These are phyloP conservation scores for Coracias cyanogaster DNA, from an alignment of 2,797 vertebrate species.

Conservation along the genomic window DNA sequence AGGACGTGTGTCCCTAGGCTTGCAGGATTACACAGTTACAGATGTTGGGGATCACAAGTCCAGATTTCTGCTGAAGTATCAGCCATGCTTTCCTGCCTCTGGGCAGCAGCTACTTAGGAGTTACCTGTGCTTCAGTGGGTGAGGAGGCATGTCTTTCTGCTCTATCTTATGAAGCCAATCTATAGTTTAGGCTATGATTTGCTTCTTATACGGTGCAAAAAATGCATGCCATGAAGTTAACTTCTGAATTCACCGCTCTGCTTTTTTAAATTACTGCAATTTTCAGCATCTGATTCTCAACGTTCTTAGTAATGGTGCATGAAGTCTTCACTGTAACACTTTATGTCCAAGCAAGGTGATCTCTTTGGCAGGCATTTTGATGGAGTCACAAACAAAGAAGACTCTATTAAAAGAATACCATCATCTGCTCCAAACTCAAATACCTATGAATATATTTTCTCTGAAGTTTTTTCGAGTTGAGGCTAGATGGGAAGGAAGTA, in stretches of 20 bases:
- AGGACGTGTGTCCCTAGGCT: neutral
- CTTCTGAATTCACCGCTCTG: neutral
- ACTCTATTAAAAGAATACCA: neutral
- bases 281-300: neutral
- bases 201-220: neutral
- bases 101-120: neutral
- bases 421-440: slow-evolving; percentile 51
- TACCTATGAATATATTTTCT: slow-evolving; percentile 37
- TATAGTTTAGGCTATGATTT: neutral
- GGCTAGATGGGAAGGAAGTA: neutral
- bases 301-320: neutral
- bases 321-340: neutral
- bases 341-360: neutral
- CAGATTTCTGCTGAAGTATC: neutral
- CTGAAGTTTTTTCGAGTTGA: neutral
- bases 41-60: neutral
- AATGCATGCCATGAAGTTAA: neutral
- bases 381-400: neutral
- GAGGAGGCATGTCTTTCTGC: neutral
- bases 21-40: neutral
- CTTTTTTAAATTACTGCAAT: neutral
- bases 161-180: neutral
- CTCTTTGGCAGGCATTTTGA: neutral
- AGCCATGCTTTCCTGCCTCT: neutral
- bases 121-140: neutral